These are phyloP conservation scores for Archilochus colubris DNA, from an alignment of 2,113 vertebrate species.

Conservation along the genomic window DNA sequence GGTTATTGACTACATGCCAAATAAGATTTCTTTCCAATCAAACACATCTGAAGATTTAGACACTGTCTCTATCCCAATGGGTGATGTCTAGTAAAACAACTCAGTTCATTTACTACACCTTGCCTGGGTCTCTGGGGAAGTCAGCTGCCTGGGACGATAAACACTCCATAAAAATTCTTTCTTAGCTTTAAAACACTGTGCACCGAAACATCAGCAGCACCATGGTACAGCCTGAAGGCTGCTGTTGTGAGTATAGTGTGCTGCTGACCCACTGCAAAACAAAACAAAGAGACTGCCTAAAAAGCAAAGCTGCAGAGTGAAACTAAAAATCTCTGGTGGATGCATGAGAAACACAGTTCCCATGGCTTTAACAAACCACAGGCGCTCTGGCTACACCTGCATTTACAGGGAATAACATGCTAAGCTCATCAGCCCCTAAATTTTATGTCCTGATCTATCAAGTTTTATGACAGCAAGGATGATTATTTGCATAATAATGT, in stretches of 20 bases:
- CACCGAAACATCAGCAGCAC: neutral
- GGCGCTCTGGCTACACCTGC: neutral
- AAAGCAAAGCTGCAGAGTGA: neutral
- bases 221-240: neutral
- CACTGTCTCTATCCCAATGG: conserved; percentile 34
- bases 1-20: conserved; percentile 66
- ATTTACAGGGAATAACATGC: neutral
- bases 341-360: neutral
- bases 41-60: conserved; percentile 62
- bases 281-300: neutral
- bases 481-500: conserved; percentile 53
- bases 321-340: neutral
- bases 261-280: neutral
- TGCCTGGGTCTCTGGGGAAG: conserved; percentile 34
- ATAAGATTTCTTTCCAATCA: conserved; percentile 52
- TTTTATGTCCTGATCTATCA: conserved; percentile 35
- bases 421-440: conserved; percentile 21
- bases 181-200: neutral
- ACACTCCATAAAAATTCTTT: conserved; percentile 28
- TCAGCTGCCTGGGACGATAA: conserved; percentile 7
- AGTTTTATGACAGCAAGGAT: conserved; percentile 22
- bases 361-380: neutral
- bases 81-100: conserved; percentile 31
- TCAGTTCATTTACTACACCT: conserved; percentile 41
- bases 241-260: neutral